A percentile compares a stretch with the other conserved stretches of the same genome.
Conservation (phyloP, 2,113 vertebrate genomes). For the Galbula dea region DNA sequence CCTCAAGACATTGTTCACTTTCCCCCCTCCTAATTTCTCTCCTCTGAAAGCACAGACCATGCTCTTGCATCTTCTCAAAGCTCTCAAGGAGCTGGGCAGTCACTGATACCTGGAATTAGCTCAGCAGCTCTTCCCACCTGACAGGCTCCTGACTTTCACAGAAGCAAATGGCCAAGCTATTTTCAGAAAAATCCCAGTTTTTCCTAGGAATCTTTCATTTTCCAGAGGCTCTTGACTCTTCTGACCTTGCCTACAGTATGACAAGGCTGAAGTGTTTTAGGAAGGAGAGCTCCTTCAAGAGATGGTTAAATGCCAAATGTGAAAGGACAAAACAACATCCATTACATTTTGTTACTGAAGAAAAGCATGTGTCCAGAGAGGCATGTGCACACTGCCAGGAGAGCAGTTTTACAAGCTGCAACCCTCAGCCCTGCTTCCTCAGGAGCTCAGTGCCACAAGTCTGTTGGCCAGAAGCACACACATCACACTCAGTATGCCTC, state of each 20-base stretch:
- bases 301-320: not conserved
- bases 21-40: not conserved
- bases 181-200: not conserved
- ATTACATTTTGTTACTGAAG: not conserved
- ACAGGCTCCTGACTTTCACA: not conserved
- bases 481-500: rapidly evolving
- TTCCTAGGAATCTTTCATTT: not conserved
- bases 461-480: not conserved
- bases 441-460: not conserved
- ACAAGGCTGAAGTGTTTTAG: not conserved
- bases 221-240: not conserved
- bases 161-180: not conserved
- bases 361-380: not conserved
- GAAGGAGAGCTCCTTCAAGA: not conserved
- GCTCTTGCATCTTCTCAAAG: not conserved
- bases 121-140: not conserved
- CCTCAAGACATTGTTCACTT: not conserved
- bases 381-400: rapidly evolving
- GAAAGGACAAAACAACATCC: not conserved
- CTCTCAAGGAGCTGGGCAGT: not conserved
- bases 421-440: not conserved
- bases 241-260: not conserved
- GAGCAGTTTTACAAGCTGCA: not conserved
- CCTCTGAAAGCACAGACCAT: not conserved
- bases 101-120: not conserved